Base-by-base conservation (phyloP, 2,888 invertebrate genomes). In the Mesochorus sp. region DNA sequence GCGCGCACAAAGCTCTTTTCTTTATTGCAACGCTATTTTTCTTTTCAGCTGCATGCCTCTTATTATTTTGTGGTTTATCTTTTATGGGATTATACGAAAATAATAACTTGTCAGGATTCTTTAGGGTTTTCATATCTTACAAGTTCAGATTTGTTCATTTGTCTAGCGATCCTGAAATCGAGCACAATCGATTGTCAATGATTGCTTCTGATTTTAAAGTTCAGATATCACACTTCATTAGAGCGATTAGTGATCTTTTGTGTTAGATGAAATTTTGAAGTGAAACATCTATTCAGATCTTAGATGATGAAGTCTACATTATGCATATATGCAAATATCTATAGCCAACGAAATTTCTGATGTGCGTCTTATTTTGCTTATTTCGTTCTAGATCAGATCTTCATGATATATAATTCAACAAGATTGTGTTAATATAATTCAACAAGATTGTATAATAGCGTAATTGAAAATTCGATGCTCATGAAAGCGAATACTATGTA, bases 391-490 rank as follows among this genome's bases (percentile, higher is more conserved):
- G 26, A n/a, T 17, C 6, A 53, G 47, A 26, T 51, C 26, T 39
- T 26, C 24, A 66, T 53, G n/a, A n/a, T n/a, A n/a, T n/a, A n/a
- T n/a, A 42, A n/a, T 47, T 21, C 17, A 28, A 31, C 21, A 2
- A 21, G n/a, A 42, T 42, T n/a, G 17, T 17, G 37, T 26, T 37
- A 24, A 24, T 51, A 17, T 31, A 24, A 57, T 37, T 57, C 4
- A 37, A 26, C 47, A 17, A 8, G 47, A 37, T 28, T 37, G 47
- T 34, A 47, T 24, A 26, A 1, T 3, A 34, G 24, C 21, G 55
- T 57, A 70, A 57, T 59, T 70, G 57, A 37, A 59, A 70, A 59
- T 70, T 59, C 34, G 47, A 8, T 26, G 47, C 24, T 37, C 17
- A 24, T 21, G 24, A 44, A 2, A 68, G 42, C 37, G 57, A 70